Base-by-base conservation (phyloP, 2,797 vertebrate species). In the Sandelia bainsii region DNA sequence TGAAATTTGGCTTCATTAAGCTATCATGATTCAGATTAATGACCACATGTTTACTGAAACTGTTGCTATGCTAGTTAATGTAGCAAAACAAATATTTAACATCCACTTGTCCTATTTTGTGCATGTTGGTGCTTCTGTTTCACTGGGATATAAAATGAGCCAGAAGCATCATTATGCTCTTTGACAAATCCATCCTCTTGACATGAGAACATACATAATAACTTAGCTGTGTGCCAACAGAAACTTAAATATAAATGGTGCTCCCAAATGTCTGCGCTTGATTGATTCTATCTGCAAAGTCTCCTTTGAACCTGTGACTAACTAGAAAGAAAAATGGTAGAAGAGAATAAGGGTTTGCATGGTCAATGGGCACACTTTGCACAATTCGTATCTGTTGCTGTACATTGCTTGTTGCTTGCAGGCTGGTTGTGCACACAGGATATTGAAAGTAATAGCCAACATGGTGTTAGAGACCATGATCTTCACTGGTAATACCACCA, bases 111-210 rank as follows among this genome's bases (percentile, higher is more conserved):
- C 40, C 50, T 70, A 57, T 27, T 39, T 75, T 65, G 4, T 42
- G 13, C 13, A 13, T 42, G 40, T 42, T 16, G 46, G 19, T 57
- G 34, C 19, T 34, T 65, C 14, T 45, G 62, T 69, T 75, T 69
- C n/a, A 40, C n/a, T n/a, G 6, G 9, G 48, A 17, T 34, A 40
- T 57, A 45, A 72, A 69, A 50, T 44, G 1, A 27, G 42, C 23
- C 64, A 60, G 72, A 77, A 37, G 49, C 70, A 40, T 59, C 42
- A 72, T 69, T 66, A 51, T 57, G 20, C 7, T 1, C 29, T 58
- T 53, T 78, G 25, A 81, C 63, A 60, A 76, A 79, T 58, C 56
- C 6, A 46, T 67, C 60, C 32, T 63, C 37, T 69, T 80, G 49
- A 62, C 45, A 64, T 14, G n/a, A 74, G 22, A 40, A 29, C 57